These are phyloP conservation scores for Latheticus oryzae DNA, from an alignment of 2,888 invertebrate species.

Conservation along the genomic window DNA sequence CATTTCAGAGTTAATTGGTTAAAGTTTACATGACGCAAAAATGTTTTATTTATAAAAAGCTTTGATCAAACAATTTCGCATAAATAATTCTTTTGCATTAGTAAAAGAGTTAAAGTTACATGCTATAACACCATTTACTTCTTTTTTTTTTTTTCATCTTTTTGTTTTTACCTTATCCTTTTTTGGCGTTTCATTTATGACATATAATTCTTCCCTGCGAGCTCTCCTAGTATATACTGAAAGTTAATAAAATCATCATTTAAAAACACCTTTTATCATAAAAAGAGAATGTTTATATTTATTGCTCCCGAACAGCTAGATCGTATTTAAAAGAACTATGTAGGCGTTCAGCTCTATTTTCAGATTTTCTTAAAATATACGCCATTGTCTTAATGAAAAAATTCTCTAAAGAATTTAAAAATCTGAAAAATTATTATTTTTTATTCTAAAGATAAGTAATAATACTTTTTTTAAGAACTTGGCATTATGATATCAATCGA, in stretches of 20 bases:
- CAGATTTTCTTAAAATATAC: background rate
- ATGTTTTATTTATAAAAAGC: constrained; percentile 16
- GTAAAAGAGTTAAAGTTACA: constrained; percentile 5
- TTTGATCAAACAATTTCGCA: background rate
- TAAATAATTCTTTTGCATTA: constrained; percentile 5
- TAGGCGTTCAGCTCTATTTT: too few relatives aligned
- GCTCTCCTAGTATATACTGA: constrained; percentile 54
- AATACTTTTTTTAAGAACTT: too few relatives aligned
- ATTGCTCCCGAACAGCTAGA: too few relatives aligned
- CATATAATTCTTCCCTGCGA: constrained; percentile 33
- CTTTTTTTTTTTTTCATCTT: too few relatives aligned
- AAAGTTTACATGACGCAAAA: constrained; percentile 15
- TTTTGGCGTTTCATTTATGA: constrained; percentile 41
- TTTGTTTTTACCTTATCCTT: constrained; percentile 37
- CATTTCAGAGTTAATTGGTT: constrained; percentile 29
- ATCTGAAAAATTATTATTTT: too few relatives aligned
- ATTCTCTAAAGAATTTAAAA: too few relatives aligned
- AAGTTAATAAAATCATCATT: constrained; percentile 10
- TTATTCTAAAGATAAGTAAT: too few relatives aligned
- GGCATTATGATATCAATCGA: too few relatives aligned
- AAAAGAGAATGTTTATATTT: background rate
- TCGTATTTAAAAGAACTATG: too few relatives aligned
- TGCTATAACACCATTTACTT: constrained; percentile 2
- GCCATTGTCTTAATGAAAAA: background rate
- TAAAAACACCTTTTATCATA: background rate